phyloP scores from a whole-genome alignment of 2,113 vertebrate species.

The Sula dactylatra region DNA sequence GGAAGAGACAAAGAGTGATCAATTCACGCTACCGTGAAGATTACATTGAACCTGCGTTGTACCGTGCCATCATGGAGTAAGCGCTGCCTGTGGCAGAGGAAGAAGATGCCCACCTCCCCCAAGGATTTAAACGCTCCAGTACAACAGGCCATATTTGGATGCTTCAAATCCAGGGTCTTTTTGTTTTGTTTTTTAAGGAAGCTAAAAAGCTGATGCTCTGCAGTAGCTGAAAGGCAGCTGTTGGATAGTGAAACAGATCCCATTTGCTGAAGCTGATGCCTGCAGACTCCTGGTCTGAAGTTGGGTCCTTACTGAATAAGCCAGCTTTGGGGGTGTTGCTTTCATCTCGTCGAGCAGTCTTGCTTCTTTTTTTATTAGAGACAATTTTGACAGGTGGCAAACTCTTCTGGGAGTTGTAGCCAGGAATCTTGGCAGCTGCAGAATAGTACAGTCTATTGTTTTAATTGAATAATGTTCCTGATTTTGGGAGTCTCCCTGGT shows the following conservation, averaged over 20 bases:
- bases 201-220: constrained; percentile 64
- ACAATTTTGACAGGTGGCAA: constrained; percentile 34
- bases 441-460: neutral
- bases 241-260: constrained; percentile 37
- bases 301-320: constrained; percentile 34
- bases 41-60: constrained; percentile 92
- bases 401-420: constrained; percentile 23
- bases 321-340: constrained; percentile 34
- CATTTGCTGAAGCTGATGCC: constrained; percentile 51
- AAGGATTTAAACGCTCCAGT: constrained; percentile 71
- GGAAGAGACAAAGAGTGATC: constrained; percentile 94
- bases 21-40: constrained; percentile 96
- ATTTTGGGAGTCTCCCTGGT: constrained; percentile 29
- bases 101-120: constrained; percentile 46
- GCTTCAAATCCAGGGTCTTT: constrained; percentile 60
- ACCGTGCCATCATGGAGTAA: constrained; percentile 97
- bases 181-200: constrained; percentile 60
- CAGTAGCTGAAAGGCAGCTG: constrained; percentile 62
- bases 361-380: constrained; percentile 42
- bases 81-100: constrained; percentile 42
- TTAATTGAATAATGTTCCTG: constrained; percentile 36
- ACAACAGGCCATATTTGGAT: constrained; percentile 70
- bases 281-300: constrained; percentile 43
- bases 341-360: constrained; percentile 42
- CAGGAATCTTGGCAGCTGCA: constrained; percentile 51